Evolutionary conservation across 2,113 vertebrate genomes (phyloP).

Genomic region (Misgurnus mizolepis): DNA sequence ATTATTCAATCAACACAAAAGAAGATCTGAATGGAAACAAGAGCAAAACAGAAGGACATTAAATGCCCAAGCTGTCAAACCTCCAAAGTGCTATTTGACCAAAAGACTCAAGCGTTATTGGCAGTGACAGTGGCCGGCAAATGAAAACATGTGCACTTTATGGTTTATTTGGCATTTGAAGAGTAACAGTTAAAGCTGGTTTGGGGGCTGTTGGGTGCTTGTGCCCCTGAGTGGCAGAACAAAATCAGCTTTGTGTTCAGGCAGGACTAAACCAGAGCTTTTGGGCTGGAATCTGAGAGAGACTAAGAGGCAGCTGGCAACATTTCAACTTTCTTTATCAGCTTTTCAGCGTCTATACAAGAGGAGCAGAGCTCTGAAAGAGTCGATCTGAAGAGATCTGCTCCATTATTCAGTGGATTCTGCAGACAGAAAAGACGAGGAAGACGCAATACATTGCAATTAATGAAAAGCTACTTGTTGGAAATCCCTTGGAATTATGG

Average conservation of each 20-base stretch:
- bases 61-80: background rate
- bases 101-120: conserved; percentile 28
- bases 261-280: conserved; percentile 20
- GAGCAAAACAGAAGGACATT: background rate
- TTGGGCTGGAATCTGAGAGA: conserved; percentile 26
- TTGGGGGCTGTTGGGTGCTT: conserved; percentile 17
- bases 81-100: background rate
- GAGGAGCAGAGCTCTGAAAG: conserved; percentile 11
- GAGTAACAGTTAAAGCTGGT: conserved; percentile 16
- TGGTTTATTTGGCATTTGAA: conserved; percentile 16
- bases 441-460: conserved; percentile 12
- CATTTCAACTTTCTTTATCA: conserved; percentile 19
- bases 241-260: conserved; percentile 34
- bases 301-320: conserved; percentile 11
- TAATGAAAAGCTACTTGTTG: background rate
- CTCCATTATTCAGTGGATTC: conserved; percentile 33
- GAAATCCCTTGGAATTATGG: background rate
- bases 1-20: background rate
- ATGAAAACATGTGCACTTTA: conserved; percentile 1
- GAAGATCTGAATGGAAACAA: background rate
- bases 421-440: background rate
- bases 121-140: conserved; percentile 11
- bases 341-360: conserved; percentile 14
- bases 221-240: conserved; percentile 26
- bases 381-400: conserved; percentile 17